phyloP scores from a whole-genome alignment of 2,113 vertebrate genomes.

The Ammodytes dubius region DNA sequence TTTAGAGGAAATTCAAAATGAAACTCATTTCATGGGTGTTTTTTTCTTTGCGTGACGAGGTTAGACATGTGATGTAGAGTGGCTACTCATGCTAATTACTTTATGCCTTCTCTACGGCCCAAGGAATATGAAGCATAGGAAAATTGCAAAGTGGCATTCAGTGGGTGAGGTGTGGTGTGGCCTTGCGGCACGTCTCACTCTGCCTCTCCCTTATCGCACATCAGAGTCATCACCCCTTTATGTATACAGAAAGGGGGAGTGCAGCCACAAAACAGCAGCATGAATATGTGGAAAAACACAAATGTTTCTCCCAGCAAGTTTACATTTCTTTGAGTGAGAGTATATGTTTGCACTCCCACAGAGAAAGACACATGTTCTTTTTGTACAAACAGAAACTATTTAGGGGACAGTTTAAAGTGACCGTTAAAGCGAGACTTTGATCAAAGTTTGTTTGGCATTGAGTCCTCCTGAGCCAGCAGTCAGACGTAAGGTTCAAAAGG shows the following conservation, averaged over 20 bases:
- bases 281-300: no score
- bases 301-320: neutral
- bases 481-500: neutral
- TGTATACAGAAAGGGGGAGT: neutral
- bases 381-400: neutral
- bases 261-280: neutral
- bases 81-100: conserved; percentile 18
- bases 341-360: neutral
- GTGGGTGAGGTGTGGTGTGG: conserved; percentile 32
- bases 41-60: conserved; percentile 6
- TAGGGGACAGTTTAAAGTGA: neutral
- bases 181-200: conserved; percentile 28
- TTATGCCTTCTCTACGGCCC: neutral
- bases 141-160: neutral
- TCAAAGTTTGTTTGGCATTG: neutral
- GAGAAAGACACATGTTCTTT: neutral
- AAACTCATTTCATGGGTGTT: conserved; percentile 21
- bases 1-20: conserved; percentile 36
- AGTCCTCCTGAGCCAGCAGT: conserved; percentile 1
- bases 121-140: neutral
- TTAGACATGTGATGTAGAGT: conserved; percentile 11
- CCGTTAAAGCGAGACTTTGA: neutral
- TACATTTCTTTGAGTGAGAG: neutral
- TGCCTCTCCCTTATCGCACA: conserved; percentile 11
- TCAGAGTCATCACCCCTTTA: neutral